These are phyloP conservation scores for Myotis davidii DNA, from an alignment of 2,113 vertebrate genomes.

Conservation along the genomic window DNA sequence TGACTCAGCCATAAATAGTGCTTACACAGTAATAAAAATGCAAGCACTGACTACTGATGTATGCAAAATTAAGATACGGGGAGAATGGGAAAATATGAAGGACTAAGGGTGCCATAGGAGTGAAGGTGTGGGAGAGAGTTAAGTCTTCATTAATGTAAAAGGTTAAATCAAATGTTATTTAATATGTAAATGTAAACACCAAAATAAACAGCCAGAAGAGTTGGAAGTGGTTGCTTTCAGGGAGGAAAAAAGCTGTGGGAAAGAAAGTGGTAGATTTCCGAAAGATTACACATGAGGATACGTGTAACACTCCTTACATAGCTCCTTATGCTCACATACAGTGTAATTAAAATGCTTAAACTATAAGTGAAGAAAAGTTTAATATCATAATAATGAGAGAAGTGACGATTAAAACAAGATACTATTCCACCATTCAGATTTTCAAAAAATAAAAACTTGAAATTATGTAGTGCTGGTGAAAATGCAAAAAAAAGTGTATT, in stretches of 20 bases:
- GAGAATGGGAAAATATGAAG: background rate
- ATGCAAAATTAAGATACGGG: background rate
- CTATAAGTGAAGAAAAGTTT: background rate
- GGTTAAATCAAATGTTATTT: background rate
- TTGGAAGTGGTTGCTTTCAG: background rate
- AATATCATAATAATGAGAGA: background rate
- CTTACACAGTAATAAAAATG: background rate
- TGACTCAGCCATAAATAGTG: background rate
- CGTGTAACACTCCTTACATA: background rate
- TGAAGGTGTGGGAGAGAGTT: background rate
- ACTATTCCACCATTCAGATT: background rate
- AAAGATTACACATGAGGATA: background rate
- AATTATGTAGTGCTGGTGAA: background rate
- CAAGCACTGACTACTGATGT: background rate
- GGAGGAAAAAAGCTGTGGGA: background rate
- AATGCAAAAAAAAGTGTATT: background rate
- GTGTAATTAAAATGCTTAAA: background rate
- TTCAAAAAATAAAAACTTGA: background rate
- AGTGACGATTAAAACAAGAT: background rate
- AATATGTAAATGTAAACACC: background rate
- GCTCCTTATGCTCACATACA: background rate
- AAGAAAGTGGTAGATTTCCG: background rate
- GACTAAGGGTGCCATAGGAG: background rate
- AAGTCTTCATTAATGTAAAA: background rate
- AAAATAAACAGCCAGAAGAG: background rate